Evolutionary conservation across 2,113 vertebrate genomes (phyloP), one percentile per base, ranked within the genome.

Genomic region (Piprites chloris): DNA sequence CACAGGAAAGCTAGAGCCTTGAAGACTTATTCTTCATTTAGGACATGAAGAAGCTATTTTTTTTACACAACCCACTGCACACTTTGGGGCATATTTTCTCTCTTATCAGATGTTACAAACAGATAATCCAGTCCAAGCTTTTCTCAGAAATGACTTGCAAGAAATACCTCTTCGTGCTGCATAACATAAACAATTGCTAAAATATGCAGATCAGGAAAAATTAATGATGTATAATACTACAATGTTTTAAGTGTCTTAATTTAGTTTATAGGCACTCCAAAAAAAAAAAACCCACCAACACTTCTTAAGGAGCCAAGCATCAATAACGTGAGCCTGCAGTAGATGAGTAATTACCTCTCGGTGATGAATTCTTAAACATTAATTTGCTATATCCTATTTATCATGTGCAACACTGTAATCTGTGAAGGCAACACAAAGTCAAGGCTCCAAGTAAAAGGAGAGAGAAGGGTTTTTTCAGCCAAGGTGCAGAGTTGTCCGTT

Each of bases 341-440:
- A 56, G 83, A 86, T 93, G 79, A 97, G 73, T 92, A 96, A 96
- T 96, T 94, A 92, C 86, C 63, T 95, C 84, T 92, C 0, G 0
- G 74, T 92, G 77, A 74, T 96, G 91, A 94, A 95, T 91, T 85
- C 91, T 96, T 96, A 95, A 96, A 95, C 95, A 97, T 95, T 93
- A 93, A 96, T 96, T 94, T 96, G 62, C 91, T 90, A 20, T 71
- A 24, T 89, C 77, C 62, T 65, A 79, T 93, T 92, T 81, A 85
- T 97, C 89, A 91, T 85, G 49, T 82, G 59, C 89, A 76, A 63
- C 46, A 30, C 77, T 44, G 28, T 74, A 78, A 92, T 81, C 89
- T 85, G 39, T 41, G 91, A 89, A 91, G 49, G 74, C 56, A 85
- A 85, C 63, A 44, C 63, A 61, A 55, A 94, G 87, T 65, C 52